Base-by-base conservation (phyloP, 2,113 vertebrate genomes). In the Melanostigma gelatinosum region DNA sequence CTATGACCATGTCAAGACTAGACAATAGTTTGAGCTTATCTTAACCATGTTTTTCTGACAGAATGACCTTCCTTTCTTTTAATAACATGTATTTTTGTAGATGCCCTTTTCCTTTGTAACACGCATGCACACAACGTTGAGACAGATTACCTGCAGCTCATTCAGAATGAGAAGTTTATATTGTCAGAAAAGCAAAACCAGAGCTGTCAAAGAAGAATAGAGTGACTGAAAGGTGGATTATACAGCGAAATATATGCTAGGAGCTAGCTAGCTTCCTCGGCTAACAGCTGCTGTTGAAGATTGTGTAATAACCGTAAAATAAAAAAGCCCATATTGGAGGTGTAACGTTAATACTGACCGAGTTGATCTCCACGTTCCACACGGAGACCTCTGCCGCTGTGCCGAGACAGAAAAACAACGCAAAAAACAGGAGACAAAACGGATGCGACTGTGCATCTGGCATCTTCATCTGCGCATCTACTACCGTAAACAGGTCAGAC, bases 331-430 rank as follows among this genome's bases (percentile, higher is more conserved):
- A 69, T 13, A 15, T 2, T 52, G 34, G n/a, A 27, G n/a, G 40
- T 0, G 7, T n/a, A 54, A 66, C 67, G 50, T 24, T 13, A 4
- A 27, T 57, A 93, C 95, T 90, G 32, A 95, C 95, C 89, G 84
- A 80, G 72, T 85, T 93, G 55, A 94, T 83, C 36, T 91, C 84
- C 67, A 93, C 76, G 61, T 72, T 92, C 95, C 95, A 95, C 8
- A 93, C 80, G 12, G 95, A 94, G 4, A 95, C 83, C 75, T 95
- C 95, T 2, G 91, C 91, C 55, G 87, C 84, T 3, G 58, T 42
- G 7, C 64, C 71, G n/a, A 46, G 20, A 10, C 82, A 85, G 18
- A 91, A 40, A 75, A 65, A 44, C 4, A 48, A 27, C 0, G 85
- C 72, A 55, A 91, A 65, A 48, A 89, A 32, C 20, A 94, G 57